phyloP scores from a whole-genome alignment of 2,888 invertebrate species.

The Argyra leucocephala region DNA sequence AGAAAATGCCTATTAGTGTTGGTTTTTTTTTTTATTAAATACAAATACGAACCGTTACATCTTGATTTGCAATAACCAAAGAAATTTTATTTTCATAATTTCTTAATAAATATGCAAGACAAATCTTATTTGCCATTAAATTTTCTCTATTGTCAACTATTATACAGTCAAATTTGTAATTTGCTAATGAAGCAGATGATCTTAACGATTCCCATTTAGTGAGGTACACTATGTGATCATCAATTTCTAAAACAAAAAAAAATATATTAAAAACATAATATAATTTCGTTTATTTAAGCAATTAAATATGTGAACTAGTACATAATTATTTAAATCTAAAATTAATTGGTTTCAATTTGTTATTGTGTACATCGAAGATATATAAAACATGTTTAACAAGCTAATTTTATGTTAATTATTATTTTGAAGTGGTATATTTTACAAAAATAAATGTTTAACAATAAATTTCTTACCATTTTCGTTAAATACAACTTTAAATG shows the following conservation, averaged over 20 bases:
- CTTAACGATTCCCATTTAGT: slow-evolving; percentile 38
- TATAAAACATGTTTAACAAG: no score
- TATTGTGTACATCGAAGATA: no score
- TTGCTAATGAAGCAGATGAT: slow-evolving; percentile 33
- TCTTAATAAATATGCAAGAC: slow-evolving; percentile 37
- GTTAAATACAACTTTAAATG: slow-evolving; percentile 31
- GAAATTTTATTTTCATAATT: slow-evolving; percentile 37
- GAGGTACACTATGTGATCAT: slow-evolving; percentile 35
- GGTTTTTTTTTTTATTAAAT: not conserved
- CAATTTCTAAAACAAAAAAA: slow-evolving; percentile 29
- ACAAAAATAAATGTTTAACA: no score
- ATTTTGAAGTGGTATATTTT: no score
- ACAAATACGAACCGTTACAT: slow-evolving; percentile 33
- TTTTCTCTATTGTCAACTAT: slow-evolving; percentile 39
- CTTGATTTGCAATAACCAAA: slow-evolving; percentile 38
- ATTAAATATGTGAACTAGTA: no score
- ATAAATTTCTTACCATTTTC: slow-evolving; percentile 30
- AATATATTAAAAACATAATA: no score
- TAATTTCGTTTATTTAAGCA: no score
- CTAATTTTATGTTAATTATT: no score
- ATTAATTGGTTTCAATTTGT: no score
- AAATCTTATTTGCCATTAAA: slow-evolving; percentile 37
- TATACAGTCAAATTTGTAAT: slow-evolving; percentile 35
- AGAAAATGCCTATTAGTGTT: not conserved
- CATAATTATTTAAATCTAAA: no score